phyloP scores from a whole-genome alignment of 37 sponge, comb jelly and placozoan species.

The Diacarnus erythraeanus region DNA sequence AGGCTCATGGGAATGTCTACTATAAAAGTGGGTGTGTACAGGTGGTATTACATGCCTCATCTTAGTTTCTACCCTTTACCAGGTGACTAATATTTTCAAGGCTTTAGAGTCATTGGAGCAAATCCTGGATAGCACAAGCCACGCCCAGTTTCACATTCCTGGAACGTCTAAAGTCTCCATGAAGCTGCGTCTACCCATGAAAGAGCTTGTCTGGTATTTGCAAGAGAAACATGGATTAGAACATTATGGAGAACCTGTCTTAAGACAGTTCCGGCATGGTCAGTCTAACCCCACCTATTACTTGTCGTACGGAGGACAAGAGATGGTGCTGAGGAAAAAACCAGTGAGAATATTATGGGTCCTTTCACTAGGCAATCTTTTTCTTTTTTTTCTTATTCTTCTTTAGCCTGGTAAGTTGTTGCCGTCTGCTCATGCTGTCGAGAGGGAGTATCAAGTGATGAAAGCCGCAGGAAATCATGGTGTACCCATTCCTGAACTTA shows the following conservation, averaged over 20 bases:
- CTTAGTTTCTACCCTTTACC: not conserved
- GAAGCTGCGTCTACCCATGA: constrained; percentile 31
- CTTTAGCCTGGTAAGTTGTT: constrained; percentile 65
- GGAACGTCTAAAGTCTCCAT: constrained; percentile 49
- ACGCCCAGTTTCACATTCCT: constrained; percentile 3
- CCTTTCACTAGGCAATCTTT: no score
- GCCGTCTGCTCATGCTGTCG: constrained; percentile 73
- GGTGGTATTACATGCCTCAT: not conserved
- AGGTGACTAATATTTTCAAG: constrained; percentile 32
- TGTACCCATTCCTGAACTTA: constrained; percentile 67
- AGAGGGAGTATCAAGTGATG: constrained; percentile 76
- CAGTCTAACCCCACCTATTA: constrained; percentile 90
- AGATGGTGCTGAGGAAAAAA: constrained; percentile 78
- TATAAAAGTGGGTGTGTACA: constrained; percentile 44
- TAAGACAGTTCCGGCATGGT: constrained; percentile 63
- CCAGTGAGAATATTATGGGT: constrained; percentile 63
- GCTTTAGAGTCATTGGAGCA: constrained; percentile 44
- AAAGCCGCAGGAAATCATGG: constrained; percentile 39
- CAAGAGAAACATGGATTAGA: constrained; percentile 31
- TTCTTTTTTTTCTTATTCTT: no score
- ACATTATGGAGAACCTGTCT: constrained; percentile 5
- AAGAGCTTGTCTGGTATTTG: constrained; percentile 32
- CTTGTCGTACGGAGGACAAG: constrained; percentile 46
- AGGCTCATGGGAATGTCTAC: constrained; percentile 51
- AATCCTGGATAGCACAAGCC: not conserved